Evolutionary conservation across 1,140 invertebrate species (phyloP).

Genomic region (Chrysoperla carnea): DNA sequence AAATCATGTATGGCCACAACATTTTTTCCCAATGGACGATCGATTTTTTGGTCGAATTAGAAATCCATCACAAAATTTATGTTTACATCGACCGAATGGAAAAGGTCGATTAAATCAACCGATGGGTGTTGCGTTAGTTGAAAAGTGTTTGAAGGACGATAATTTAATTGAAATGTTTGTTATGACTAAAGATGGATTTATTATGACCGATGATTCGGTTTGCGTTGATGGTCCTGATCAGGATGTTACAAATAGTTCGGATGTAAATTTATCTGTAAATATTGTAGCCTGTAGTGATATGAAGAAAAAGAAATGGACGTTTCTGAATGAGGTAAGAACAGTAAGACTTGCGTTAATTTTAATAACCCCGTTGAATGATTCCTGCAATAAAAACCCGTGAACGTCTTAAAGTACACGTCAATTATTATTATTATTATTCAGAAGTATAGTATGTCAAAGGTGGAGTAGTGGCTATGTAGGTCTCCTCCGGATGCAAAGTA

Average conservation of each 20-base stretch:
- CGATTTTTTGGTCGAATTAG: constrained; percentile 65
- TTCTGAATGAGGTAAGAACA: constrained; percentile 26
- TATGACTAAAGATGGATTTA: constrained; percentile 39
- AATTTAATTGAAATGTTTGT: constrained; percentile 56
- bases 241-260: constrained; percentile 23
- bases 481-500: too few relatives aligned
- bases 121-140: constrained; percentile 39
- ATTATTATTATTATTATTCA: too few relatives aligned
- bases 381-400: too few relatives aligned
- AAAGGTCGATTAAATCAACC: constrained; percentile 37
- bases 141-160: constrained; percentile 27
- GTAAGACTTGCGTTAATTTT: not conserved
- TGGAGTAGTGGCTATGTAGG: too few relatives aligned
- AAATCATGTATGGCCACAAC: constrained; percentile 75
- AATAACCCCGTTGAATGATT: not conserved
- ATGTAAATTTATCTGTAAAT: constrained; percentile 27
- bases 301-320: constrained; percentile 43
- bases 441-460: too few relatives aligned
- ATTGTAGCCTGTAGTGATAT: constrained; percentile 45
- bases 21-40: constrained; percentile 73
- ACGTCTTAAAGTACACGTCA: too few relatives aligned
- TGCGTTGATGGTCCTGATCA: constrained; percentile 48
- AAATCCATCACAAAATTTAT: constrained; percentile 29
- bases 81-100: constrained; percentile 36
- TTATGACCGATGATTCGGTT: constrained; percentile 56